phyloP scores from a whole-genome alignment of 2,113 vertebrate genomes.

The Gymnogyps californianus region DNA sequence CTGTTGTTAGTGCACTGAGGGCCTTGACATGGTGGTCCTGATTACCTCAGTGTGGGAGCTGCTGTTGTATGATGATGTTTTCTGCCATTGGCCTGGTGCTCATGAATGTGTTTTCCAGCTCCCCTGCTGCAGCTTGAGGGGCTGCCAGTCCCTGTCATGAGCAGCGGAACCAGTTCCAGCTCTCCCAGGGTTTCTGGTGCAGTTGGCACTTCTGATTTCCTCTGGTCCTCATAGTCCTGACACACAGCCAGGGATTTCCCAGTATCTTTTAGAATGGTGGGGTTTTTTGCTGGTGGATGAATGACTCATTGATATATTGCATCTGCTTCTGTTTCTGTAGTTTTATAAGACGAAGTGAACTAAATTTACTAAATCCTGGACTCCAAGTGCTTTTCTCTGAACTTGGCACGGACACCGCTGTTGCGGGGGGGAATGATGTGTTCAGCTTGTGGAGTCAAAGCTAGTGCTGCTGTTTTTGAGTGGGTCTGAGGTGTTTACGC shows the following conservation, averaged over 20 bases:
- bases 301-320: background rate
- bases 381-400: background rate
- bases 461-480: background rate
- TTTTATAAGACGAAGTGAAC: background rate
- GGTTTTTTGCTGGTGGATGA: background rate
- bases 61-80: background rate
- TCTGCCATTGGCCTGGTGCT: background rate
- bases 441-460: background rate
- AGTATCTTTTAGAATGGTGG: background rate
- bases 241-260: background rate
- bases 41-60: background rate
- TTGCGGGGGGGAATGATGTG: fast-evolving
- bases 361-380: background rate
- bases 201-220: background rate
- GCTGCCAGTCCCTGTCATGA: background rate
- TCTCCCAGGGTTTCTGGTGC: background rate
- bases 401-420: background rate
- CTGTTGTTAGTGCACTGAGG: background rate
- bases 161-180: background rate
- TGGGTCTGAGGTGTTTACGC: background rate
- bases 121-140: background rate
- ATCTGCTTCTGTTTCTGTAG: background rate
- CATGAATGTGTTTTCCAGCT: background rate
- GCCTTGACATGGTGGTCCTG: fast-evolving
- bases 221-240: background rate